Conservation (phyloP, 2,888 invertebrate genomes). For the Diaphora mendica region DNA sequence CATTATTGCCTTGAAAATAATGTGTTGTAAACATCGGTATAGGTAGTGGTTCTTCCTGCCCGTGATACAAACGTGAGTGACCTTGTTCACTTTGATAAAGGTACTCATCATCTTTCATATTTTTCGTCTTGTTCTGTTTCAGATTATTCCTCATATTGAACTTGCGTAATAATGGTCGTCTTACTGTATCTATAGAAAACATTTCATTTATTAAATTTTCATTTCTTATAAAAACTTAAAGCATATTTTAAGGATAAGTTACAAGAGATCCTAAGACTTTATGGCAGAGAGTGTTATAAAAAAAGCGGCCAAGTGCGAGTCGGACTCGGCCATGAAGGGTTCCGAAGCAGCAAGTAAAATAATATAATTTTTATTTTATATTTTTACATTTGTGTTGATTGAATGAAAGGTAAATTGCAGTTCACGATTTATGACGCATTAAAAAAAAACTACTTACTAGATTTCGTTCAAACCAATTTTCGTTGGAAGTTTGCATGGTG, state of each 20-base stretch:
- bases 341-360: too few relatives aligned
- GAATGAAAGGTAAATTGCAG: too few relatives aligned
- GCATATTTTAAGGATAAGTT: background rate
- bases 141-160: conserved; percentile 52
- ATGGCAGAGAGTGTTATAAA: background rate
- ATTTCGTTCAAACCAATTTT: too few relatives aligned
- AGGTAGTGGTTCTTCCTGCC: conserved; percentile 42
- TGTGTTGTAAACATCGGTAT: conserved; percentile 12
- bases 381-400: too few relatives aligned
- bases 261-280: background rate
- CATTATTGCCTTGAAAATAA: conserved; percentile 41
- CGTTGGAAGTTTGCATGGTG: too few relatives aligned
- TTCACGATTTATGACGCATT: too few relatives aligned
- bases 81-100: conserved; percentile 62
- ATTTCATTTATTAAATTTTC: background rate
- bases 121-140: conserved; percentile 50
- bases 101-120: conserved; percentile 44
- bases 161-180: conserved; percentile 49
- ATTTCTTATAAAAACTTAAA: background rate
- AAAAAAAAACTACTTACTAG: too few relatives aligned
- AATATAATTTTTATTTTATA: too few relatives aligned
- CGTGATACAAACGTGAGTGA: conserved; percentile 68
- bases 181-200: conserved; percentile 58
- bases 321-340: too few relatives aligned
- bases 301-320: too few relatives aligned